These are phyloP conservation scores for Pollachius pollachius DNA, from an alignment of 2,113 vertebrate genomes.

Conservation along the genomic window DNA sequence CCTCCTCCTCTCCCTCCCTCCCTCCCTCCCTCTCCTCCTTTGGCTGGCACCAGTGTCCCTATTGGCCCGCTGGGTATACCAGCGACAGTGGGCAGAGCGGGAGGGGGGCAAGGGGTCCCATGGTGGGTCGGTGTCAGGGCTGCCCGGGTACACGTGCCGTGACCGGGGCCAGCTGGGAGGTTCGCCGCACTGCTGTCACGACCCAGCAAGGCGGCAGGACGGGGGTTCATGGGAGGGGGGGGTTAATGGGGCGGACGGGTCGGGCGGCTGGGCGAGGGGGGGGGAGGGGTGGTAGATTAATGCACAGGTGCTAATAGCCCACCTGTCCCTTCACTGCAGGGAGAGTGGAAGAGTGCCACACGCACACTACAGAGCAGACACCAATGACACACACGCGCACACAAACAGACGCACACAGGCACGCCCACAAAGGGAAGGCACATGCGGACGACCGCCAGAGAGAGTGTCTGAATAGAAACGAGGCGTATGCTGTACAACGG, in stretches of 20 bases:
- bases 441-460: constrained; percentile 3
- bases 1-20: not conserved
- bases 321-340: constrained; percentile 57
- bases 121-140: constrained; percentile 12
- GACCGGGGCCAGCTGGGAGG: constrained; percentile 33
- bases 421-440: not conserved
- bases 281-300: constrained; percentile 59
- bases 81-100: constrained; percentile 26
- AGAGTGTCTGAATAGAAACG: not conserved
- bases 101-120: constrained; percentile 17
- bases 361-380: constrained; percentile 7
- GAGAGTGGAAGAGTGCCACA: constrained; percentile 18
- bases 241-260: not conserved
- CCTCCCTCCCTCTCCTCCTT: not conserved
- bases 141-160: constrained; percentile 39
- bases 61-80: constrained; percentile 18
- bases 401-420: constrained; percentile 8
- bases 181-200: constrained; percentile 56
- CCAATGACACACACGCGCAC: constrained; percentile 8
- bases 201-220: constrained; percentile 37
- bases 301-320: constrained; percentile 67
- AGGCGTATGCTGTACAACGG: too few species aligned
- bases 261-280: not conserved
- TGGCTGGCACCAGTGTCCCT: constrained; percentile 19
- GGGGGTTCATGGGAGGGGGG: not conserved